phyloP scores from a whole-genome alignment of 2,888 invertebrate species.

The Dolomedes plantarius region DNA sequence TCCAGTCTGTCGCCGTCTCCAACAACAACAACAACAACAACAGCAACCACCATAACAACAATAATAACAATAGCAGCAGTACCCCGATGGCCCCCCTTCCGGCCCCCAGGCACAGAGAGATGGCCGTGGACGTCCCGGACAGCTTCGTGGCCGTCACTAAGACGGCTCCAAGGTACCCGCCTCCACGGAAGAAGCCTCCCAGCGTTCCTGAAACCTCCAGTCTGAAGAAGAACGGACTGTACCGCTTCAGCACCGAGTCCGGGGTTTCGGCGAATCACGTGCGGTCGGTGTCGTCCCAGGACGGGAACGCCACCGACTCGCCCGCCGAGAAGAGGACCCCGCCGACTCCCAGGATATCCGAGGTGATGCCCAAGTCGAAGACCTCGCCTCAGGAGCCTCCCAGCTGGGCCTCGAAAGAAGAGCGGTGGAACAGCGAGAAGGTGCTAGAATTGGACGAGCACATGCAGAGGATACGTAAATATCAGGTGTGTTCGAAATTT shows the following conservation, averaged over 20 bases:
- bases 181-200: constrained; percentile 42
- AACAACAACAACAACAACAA: constrained; percentile 40
- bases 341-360: constrained; percentile 64
- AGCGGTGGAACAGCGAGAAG: neutral
- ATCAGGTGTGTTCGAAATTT: constrained; percentile 89
- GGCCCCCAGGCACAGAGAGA: constrained; percentile 86
- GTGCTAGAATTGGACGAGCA: constrained; percentile 79
- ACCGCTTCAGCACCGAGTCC: constrained; percentile 44
- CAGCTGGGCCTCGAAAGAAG: neutral
- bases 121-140: constrained; percentile 98
- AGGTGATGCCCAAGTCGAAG: constrained; percentile 18
- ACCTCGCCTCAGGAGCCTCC: neutral
- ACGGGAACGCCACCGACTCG: neutral
- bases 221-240: constrained; percentile 65
- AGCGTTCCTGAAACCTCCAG: constrained; percentile 32
- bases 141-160: constrained; percentile 93
- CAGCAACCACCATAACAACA: constrained; percentile 36
- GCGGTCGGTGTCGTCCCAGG: constrained; percentile 51
- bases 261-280: constrained; percentile 18
- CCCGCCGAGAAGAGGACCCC: constrained; percentile 27
- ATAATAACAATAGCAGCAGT: constrained; percentile 5
- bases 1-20: neutral
- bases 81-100: neutral
- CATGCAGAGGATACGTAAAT: constrained; percentile 92
- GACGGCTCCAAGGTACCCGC: constrained; percentile 87